Percentiles rank a stretch among this genome's conserved stretches.
These are phyloP conservation scores for Leptinotarsa lineolata DNA, from an alignment of 1,140 invertebrate species.

Conservation along the genomic window DNA sequence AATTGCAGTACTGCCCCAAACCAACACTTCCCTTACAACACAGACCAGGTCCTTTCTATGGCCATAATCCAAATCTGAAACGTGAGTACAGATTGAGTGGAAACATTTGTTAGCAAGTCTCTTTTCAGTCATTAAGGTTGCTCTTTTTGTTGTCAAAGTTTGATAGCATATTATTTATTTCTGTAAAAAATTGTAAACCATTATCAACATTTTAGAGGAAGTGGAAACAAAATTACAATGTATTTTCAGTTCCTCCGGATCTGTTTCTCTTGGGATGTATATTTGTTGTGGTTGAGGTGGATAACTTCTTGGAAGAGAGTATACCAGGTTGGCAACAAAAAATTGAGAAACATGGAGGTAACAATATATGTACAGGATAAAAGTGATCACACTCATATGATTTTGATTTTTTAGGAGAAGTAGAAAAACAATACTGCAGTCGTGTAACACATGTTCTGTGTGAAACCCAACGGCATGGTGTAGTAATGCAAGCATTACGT, in stretches of 20 bases:
- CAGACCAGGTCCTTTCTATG: constrained; percentile 72
- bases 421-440: constrained; percentile 81
- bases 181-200: no score
- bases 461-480: constrained; percentile 84
- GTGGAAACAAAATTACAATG: constrained; percentile 22
- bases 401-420: constrained; percentile 63
- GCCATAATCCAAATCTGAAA: constrained; percentile 84
- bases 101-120: no score
- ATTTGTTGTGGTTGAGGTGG: constrained; percentile 69
- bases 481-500: constrained; percentile 76
- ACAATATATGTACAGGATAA: neutral
- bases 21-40: constrained; percentile 55
- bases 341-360: constrained; percentile 81
- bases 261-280: constrained; percentile 90
- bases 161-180: no score
- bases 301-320: constrained; percentile 64
- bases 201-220: no score
- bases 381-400: neutral
- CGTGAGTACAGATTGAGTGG: constrained; percentile 54
- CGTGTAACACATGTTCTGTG: constrained; percentile 91
- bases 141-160: no score
- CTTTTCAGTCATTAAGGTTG: no score
- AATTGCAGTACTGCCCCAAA: constrained; percentile 60
- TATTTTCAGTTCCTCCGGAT: constrained; percentile 77
- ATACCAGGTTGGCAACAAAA: constrained; percentile 77